Percentiles rank a stretch among this genome's conserved stretches.
phyloP scores from a whole-genome alignment of 92 coral and sea anemone genomes.

The Parazoanthus atlanticus region DNA sequence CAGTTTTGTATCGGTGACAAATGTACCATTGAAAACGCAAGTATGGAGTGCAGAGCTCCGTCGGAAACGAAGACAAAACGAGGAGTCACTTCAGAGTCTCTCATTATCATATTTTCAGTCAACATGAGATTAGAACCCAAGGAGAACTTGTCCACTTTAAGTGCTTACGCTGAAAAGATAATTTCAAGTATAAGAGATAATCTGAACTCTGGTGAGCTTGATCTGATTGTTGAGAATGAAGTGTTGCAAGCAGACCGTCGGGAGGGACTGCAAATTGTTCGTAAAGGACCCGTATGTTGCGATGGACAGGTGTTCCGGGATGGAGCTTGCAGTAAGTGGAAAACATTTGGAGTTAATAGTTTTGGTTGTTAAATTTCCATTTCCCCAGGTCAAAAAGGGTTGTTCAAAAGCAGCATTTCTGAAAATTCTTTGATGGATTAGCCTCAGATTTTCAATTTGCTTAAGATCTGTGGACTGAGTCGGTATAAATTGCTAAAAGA shows the following conservation, averaged over 20 bases:
- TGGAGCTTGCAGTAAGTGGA: constrained; percentile 26
- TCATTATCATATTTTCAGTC: not conserved
- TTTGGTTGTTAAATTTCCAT: not conserved
- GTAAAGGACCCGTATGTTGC: constrained; percentile 23
- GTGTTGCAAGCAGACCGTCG: constrained; percentile 16
- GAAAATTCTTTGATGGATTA: no score
- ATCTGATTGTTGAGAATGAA: constrained; percentile 3
- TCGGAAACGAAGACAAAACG: not conserved
- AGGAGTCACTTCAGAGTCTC: not conserved
- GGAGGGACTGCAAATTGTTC: constrained; percentile 1
- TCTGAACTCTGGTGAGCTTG: constrained; percentile 23
- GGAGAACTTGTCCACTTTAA: constrained; percentile 5
- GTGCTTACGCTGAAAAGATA: not conserved
- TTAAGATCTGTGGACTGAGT: no score
- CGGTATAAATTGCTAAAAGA: no score
- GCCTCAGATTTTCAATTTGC: no score
- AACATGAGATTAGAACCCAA: constrained; percentile 13
- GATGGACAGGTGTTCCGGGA: constrained; percentile 37
- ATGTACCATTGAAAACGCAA: constrained; percentile 22
- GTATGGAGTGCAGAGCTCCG: not conserved
- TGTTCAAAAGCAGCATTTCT: not conserved
- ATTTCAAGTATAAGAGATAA: constrained; percentile 14
- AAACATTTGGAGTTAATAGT: no score
- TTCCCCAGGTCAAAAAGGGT: not conserved
- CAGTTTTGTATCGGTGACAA: constrained; percentile 26